Conservation (phyloP, 2,888 invertebrate genomes). For the Acrobeloides nanus region DNA sequence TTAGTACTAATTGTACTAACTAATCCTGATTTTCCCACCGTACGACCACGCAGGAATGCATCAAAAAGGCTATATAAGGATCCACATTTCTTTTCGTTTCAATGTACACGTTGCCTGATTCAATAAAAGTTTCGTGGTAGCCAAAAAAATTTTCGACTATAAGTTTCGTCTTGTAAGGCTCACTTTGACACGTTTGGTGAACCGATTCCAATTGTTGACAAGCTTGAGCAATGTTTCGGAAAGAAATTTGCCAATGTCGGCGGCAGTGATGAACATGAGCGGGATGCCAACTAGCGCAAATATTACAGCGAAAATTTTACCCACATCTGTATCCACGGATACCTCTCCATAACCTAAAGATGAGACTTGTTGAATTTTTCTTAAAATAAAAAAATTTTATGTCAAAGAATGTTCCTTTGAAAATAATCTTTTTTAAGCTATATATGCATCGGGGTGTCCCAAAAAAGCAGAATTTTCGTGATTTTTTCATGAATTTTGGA, state of each 20-base stretch:
- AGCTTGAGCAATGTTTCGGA: slow-evolving; percentile 52
- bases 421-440: slow-evolving; percentile 52
- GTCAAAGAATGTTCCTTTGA: slow-evolving; percentile 54
- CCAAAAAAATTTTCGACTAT: too few species aligned
- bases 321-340: slow-evolving; percentile 52
- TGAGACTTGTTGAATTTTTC: background rate
- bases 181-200: slow-evolving; percentile 42
- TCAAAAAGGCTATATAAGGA: too few species aligned
- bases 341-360: slow-evolving; percentile 52
- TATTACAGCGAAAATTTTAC: slow-evolving; percentile 52
- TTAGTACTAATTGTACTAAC: too few species aligned
- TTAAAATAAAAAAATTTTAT: slow-evolving; percentile 38
- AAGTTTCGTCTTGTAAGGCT: slow-evolving; percentile 1
- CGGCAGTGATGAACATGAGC: slow-evolving; percentile 54
- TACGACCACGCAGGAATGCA: too few species aligned
- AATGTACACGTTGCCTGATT: too few species aligned
- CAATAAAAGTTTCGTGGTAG: too few species aligned
- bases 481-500: too few species aligned
- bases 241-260: slow-evolving; percentile 54
- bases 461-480: too few species aligned
- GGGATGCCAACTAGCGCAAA: slow-evolving; percentile 54
- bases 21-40: too few species aligned
- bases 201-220: slow-evolving; percentile 47
- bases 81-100: too few species aligned
- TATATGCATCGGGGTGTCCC: too few species aligned